phyloP scores from a whole-genome alignment of 2,888 invertebrate genomes.

The Torymus tubicola region DNA sequence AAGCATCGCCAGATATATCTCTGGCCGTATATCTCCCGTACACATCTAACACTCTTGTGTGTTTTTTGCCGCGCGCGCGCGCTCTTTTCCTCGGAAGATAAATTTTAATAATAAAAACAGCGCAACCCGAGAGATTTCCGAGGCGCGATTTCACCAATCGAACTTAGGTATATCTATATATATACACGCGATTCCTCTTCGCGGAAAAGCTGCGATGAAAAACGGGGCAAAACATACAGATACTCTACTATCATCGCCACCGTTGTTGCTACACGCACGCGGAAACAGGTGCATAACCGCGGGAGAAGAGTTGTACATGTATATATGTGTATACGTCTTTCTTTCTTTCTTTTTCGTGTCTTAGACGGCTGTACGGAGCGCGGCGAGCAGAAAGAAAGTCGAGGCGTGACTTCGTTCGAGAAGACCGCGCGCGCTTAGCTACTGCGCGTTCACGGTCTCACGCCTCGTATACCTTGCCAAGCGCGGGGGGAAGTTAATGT shows the following conservation, averaged over 20 bases:
- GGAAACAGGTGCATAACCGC: constrained; percentile 21
- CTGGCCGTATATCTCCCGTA: too few relatives aligned
- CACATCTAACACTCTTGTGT: too few relatives aligned
- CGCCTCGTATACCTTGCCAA: too few relatives aligned
- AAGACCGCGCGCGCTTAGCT: neutral
- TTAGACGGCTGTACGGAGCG: neutral
- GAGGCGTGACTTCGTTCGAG: constrained; percentile 26
- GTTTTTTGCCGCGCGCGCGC: too few relatives aligned
- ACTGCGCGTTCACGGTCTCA: too few relatives aligned
- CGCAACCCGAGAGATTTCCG: neutral
- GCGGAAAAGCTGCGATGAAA: constrained; percentile 7
- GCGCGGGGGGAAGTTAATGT: too few relatives aligned
- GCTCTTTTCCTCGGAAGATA: constrained; percentile 4
- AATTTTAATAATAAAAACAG: constrained; percentile 39
- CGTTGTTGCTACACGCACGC: constrained; percentile 24
- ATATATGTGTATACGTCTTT: constrained; percentile 2
- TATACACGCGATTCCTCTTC: neutral
- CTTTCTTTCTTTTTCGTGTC: neutral
- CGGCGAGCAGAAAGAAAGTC: constrained; percentile 31
- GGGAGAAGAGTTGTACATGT: neutral
- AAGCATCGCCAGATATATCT: too few relatives aligned
- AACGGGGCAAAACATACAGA: neutral
- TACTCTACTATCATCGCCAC: neutral
- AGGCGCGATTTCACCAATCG: constrained; percentile 16
- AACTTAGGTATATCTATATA: neutral